These are phyloP conservation scores for Aix galericulata DNA, from an alignment of 2,113 vertebrate species.

Conservation along the genomic window DNA sequence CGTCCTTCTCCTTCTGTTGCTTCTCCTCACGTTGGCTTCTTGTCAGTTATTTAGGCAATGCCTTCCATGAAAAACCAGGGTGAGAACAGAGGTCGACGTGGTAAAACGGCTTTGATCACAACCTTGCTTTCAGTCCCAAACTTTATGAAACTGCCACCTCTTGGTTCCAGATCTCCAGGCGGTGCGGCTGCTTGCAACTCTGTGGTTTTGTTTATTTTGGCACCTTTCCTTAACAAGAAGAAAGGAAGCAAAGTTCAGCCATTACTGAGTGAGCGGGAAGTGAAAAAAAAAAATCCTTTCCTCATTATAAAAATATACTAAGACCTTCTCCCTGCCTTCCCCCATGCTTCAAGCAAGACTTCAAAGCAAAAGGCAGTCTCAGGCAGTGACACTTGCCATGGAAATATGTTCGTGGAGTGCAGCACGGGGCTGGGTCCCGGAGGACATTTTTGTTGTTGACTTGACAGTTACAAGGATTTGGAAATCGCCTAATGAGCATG, in stretches of 20 bases:
- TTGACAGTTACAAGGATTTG: background rate
- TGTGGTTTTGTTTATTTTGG: background rate
- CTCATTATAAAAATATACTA: background rate
- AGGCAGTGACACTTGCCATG: background rate
- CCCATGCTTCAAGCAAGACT: background rate
- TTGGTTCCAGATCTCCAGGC: background rate
- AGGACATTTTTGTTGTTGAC: background rate
- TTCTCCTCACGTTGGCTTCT: background rate
- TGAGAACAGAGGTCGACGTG: background rate
- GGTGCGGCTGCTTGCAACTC: fast-evolving
- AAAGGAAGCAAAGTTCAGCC: slow-evolving; percentile 12
- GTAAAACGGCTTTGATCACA: background rate
- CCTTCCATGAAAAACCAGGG: background rate
- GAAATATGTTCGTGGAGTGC: background rate
- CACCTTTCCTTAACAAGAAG: background rate
- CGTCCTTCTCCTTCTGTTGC: background rate
- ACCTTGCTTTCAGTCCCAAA: background rate
- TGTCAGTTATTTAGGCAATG: background rate
- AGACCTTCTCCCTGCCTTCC: background rate
- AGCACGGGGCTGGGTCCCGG: background rate
- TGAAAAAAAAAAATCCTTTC: background rate
- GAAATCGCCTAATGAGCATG: background rate
- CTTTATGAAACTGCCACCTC: background rate
- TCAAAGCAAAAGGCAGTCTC: background rate
- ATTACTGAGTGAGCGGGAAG: background rate